Evolutionary conservation across 2,113 vertebrate species (phyloP).

Genomic region (Pyrgilauda ruficollis): DNA sequence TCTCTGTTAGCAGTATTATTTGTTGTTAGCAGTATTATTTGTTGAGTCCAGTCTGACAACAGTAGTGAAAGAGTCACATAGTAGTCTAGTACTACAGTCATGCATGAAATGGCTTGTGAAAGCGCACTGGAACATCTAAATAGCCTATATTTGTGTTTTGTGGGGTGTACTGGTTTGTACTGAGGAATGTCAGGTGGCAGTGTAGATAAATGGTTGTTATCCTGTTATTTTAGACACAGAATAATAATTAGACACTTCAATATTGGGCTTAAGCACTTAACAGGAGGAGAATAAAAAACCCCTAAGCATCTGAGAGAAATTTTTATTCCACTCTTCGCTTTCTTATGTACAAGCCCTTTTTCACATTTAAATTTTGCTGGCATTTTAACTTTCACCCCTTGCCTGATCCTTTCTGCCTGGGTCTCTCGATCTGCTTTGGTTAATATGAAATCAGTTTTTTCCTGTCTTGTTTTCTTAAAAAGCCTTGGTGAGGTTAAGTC

Average conservation of each 20-base stretch:
- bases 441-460: background rate
- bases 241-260: background rate
- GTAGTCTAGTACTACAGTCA: background rate
- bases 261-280: background rate
- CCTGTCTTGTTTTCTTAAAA: background rate
- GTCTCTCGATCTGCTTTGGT: background rate
- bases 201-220: background rate
- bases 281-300: fast-evolving
- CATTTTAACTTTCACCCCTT: background rate
- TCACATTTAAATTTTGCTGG: background rate
- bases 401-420: background rate
- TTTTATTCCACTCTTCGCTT: background rate
- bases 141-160: background rate
- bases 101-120: background rate
- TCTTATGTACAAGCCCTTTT: background rate
- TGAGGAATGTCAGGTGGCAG: background rate
- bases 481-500: background rate
- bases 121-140: background rate
- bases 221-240: background rate
- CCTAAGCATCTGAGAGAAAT: background rate
- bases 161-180: background rate
- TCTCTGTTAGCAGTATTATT: background rate
- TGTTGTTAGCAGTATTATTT: background rate
- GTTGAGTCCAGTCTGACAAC: background rate
- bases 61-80: background rate